Evolutionary conservation across 2,797 vertebrate species (phyloP).

Genomic region (Molossus alvarezi): DNA sequence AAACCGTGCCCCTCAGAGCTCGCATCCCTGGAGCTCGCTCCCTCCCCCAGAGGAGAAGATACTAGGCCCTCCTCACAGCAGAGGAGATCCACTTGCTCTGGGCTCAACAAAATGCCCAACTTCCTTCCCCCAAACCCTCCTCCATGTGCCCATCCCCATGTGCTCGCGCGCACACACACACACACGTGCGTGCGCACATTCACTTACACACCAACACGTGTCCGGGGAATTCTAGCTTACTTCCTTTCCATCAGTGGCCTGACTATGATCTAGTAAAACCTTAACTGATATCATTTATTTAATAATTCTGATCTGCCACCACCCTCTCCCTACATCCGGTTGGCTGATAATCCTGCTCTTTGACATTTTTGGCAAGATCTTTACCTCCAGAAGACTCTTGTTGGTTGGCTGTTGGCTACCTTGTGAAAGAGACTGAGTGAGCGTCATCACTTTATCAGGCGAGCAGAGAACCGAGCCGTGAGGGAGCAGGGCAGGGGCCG

Average conservation of each 20-base stretch:
- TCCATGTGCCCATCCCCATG: rapidly evolving
- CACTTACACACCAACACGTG: rapidly evolving
- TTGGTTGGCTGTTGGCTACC: neutral
- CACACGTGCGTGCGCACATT: neutral
- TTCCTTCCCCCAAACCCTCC: neutral
- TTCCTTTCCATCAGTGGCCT: neutral
- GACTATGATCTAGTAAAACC: neutral
- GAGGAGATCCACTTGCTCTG: rapidly evolving
- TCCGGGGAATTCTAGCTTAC: neutral
- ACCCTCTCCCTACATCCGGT: neutral
- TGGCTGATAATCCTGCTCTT: neutral
- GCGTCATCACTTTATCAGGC: too few relatives aligned
- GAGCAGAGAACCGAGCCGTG: too few relatives aligned
- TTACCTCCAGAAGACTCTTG: neutral
- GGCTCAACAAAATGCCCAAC: neutral
- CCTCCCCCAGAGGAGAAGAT: neutral
- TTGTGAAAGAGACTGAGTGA: neutral
- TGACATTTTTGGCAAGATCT: neutral
- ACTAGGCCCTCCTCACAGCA: neutral
- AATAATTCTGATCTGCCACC: neutral
- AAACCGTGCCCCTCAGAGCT: too few relatives aligned
- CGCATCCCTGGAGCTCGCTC: too few relatives aligned
- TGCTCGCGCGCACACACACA: rapidly evolving
- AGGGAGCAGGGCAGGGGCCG: neutral
- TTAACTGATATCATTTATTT: neutral